Base-by-base conservation (phyloP, 1,140 invertebrate species). In the Leptinotarsa lineolata region DNA sequence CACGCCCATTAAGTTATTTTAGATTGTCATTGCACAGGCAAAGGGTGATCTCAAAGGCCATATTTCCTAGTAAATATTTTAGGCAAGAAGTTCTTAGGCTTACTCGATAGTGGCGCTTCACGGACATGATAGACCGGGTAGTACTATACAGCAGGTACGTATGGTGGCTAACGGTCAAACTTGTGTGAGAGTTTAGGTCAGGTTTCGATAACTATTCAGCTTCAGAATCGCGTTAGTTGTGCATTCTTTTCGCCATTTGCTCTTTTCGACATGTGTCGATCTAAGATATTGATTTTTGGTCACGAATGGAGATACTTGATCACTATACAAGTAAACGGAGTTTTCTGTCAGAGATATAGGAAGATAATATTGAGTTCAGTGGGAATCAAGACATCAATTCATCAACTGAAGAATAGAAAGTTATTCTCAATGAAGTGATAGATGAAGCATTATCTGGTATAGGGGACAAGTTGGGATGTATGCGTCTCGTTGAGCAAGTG, bases 201-300 rank as follows among this genome's bases (percentile, higher is more conserved):
- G 22, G 15, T 66, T 21, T 18, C 16, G 6, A 0, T 66, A 39
- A 2, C 30, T 11, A 44, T 66, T 66, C 13, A 4, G 21, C 46
- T 46, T 16, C 24, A 54, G 61, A 13, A 46, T 74, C 30, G 21
- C n/a, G 21, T 20, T 15, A 64, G 30, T 3, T 24, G n/a, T 12
- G 15, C 5, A 18, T 8, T 20, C 0, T 54, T 54, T 30, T 24
- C 5, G n/a, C 24, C 24, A 21, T 65, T 15, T 21, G 12, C 15
- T 15, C 13, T n/a, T n/a, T 66, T 1, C 12, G 12, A 24, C 30
- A 66, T 58, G 0, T n/a, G n/a, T 58, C 70, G 2, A 69, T 74
- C 21, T 24, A 65, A 30, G 72, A 60, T 13, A 48, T 54, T 21
- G 72, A 74, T 24, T 74, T 74, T 65, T 73, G 72, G 66, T 15